Evolutionary conservation across 1,140 invertebrate species (phyloP), one percentile per base, ranked within the genome.

Genomic region (Trichonephila inaurata): DNA sequence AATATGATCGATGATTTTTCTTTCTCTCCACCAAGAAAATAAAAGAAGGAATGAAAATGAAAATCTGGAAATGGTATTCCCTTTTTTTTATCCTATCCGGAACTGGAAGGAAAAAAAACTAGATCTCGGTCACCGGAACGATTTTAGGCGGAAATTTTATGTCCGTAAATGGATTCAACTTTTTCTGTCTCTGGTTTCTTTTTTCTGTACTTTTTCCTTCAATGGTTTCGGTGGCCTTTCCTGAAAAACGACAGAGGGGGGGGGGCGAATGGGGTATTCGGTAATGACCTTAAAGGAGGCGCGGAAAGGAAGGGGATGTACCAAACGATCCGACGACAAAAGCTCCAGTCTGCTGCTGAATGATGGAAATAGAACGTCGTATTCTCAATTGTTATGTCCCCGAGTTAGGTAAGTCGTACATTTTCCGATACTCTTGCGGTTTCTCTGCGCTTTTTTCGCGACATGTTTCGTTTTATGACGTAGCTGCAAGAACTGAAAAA

Each of bases 351-450:
- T 28, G 28, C 28, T 40, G 28, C 18, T 77, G 72, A 77, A 28
- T 77, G 72, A 77, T 77, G 28, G 72, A 77, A 77, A 77, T 77
- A 6, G 72, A 77, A 77, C 72, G 72, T 33, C 72, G 18, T 77
- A 33, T 33, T 33, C 28, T 18, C 72, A 6, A 77, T 77, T 77
- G 72, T 77, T 77, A 33, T 77, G 66, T 24, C 5, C 8, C 10
- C n/a, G 16, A 18, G 66, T 69, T 24, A 10, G 51, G 51, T 51
- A 51, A 51, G 51, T 51, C 10, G 7, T 51, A 51, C 51, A 51
- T 51, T 51, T 51, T 51, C 51, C 51, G 51, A 51, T 51, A 51
- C 51, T 51, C 51, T 51, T 8, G 51, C 51, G 51, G 51, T 51
- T 51, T 51, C 4, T 51, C 51, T 51, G 5, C 51, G 1, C 10